Base-by-base conservation (phyloP, 2,888 invertebrate species). In the Xestobium rufovillosum region DNA sequence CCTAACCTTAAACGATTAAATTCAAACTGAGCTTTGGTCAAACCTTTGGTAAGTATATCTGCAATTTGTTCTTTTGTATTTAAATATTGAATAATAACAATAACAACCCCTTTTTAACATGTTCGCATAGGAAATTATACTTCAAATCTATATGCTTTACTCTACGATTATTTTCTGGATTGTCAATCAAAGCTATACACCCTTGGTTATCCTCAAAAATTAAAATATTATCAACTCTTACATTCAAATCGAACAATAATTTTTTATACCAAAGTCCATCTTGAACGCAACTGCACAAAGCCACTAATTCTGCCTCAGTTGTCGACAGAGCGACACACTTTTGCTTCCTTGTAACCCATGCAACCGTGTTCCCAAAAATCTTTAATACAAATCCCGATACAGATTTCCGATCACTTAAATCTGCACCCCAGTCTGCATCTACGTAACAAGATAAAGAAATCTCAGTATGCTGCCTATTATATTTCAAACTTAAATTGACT, bases 131-230 rank as follows among this genome's bases (percentile, higher is more conserved):
- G 38, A 46, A 46, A 37, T 39, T 28, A 16, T 31, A 29, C 29
- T 34, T 42, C 12, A 46, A 41, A 15, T 46, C 46, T 2, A 46
- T 25, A 33, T 46, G 38, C 19, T 46, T 46, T 12, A 42, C 9
- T 19, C 38, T 17, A 8, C 35, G 36, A 23, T 42, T 34, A 26
- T 34, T 40, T 34, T 42, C 38, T 3, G 44, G 42, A 12, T 43
- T 45, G 17, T 45, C 35, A 16, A 35, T 23, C n/a, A 45, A 34
- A 15, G 16, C 31, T 16, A 44, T 42, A 9, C 34, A 33, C 25
- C 36, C 38, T 16, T 45, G 44, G 31, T 44, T 45, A 13, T 45
- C 43, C 36, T 41, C 45, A 34, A 19, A 44, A 9, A 43, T 30
- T 19, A 28, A 26, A 11, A 44, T 19, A 3, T 36, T 31, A 26